A percentile compares a stretch with the other conserved stretches of the same genome.
Conservation (phyloP, 2,113 vertebrate species). For the Xiphias gladius region DNA sequence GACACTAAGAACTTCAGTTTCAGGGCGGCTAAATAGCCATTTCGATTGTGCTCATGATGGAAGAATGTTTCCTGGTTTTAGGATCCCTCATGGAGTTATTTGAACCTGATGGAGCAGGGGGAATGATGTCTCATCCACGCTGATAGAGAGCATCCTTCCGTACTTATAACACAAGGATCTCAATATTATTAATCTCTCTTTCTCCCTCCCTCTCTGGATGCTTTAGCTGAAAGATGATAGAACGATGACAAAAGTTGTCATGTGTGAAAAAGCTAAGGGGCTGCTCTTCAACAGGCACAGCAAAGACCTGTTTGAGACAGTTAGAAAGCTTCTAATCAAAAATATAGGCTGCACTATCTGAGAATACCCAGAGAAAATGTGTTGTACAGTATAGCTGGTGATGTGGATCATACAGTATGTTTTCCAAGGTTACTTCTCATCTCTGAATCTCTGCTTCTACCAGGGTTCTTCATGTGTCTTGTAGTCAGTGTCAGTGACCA, state of each 20-base stretch:
- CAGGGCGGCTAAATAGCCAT: constrained; percentile 3
- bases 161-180: constrained; percentile 5
- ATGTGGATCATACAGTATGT: not conserved
- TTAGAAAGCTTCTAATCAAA: not conserved
- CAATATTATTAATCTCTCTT: not conserved
- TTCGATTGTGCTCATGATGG: constrained; percentile 28
- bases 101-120: constrained; percentile 21
- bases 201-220: not conserved
- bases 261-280: constrained; percentile 8
- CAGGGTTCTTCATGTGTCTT: not conserved
- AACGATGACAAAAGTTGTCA: not conserved
- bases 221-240: not conserved
- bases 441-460: not conserved
- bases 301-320: not conserved
- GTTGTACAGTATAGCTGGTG: not conserved
- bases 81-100: not conserved
- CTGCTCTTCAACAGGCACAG: not conserved
- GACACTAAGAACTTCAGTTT: constrained; percentile 19
- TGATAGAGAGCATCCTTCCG: not conserved
- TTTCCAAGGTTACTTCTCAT: constrained; percentile 27
- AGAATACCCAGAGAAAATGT: not conserved
- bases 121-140: not conserved
- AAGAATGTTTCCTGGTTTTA: not conserved
- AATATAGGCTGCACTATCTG: not conserved
- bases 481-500: not conserved